Conservation (phyloP, 2,113 vertebrate species). For the Chaetodon trifascialis region DNA sequence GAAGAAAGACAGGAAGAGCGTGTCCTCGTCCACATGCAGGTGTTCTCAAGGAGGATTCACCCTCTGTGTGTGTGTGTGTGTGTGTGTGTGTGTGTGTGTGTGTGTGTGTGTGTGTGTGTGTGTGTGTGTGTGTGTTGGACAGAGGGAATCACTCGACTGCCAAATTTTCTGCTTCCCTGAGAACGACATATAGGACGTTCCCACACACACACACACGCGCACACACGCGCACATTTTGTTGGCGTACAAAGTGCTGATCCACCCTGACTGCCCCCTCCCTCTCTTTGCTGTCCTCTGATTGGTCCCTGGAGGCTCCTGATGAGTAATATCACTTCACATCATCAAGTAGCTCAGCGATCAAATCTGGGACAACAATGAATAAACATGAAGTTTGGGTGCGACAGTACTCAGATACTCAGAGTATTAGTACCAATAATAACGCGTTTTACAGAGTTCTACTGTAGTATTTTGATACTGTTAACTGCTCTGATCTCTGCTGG, state of each 20-base stretch:
- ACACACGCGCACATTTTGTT: conserved; percentile 7
- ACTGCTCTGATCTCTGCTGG: too few species aligned
- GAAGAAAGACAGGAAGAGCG: background rate
- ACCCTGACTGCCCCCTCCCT: background rate
- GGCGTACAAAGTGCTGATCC: conserved; percentile 41
- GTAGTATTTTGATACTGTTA: too few species aligned
- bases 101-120: background rate
- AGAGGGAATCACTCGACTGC: conserved; percentile 8
- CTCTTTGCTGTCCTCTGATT: conserved; percentile 2
- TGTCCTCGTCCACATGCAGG: conserved; percentile 37
- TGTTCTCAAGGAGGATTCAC: conserved; percentile 37
- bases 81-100: too few species aligned
- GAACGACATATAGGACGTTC: conserved; percentile 5
- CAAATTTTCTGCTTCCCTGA: conserved; percentile 20
- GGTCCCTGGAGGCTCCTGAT: conserved; percentile 25
- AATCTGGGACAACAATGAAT: background rate
- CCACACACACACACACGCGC: background rate
- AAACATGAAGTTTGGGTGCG: conserved; percentile 7
- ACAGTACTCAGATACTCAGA: background rate
- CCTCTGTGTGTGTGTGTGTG: background rate
- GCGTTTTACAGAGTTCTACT: too few species aligned
- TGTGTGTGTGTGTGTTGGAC: conserved; percentile 11
- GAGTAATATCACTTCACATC: conserved; percentile 30
- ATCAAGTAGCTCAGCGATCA: conserved; percentile 33
- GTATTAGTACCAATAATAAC: background rate